Base-by-base conservation (phyloP, 1,140 invertebrate species). In the Drosophila littoralis region DNA sequence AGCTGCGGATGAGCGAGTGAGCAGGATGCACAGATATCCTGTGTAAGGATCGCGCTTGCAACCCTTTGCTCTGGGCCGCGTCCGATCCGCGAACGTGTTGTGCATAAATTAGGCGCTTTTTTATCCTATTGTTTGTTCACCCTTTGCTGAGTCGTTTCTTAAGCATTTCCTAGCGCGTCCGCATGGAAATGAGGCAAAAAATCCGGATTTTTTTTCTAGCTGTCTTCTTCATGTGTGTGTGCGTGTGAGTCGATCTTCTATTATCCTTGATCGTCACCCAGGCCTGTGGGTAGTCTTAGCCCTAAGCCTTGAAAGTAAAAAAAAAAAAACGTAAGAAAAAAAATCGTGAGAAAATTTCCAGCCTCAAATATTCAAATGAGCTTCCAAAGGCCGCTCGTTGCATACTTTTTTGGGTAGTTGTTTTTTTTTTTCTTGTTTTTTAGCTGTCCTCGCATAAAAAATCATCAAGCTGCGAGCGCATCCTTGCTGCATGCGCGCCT, bases 151-250 rank as follows among this genome's bases (percentile, higher is more conserved):
- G 52, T 69, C 69, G 12, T 48, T 66, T 63, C 68, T 61, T 67
- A 43, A 59, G 55, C 65, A 59, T 40, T 46, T 59, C 42, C 32
- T 40, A 69, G 71, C 86, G 82, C 82, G 76, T 91, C 80, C 84
- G 66, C 88, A 91, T 91, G 73, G 85, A 91, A 91, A 91, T 91
- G 88, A 90, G 83, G 88, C 84, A 88, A 91, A 91, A 91, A 90
- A 88, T 79, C 82, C 68, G 82, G 88, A 81, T 91, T 91, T 90
- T 77, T 83, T 71, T 63, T 66, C 65, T 48, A 9, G 63, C 66
- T 74, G 45, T 77, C 81, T 81, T 73, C 51, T 51, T 80, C 74
- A 43, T 74, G 48, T 71, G 48, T 71, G 48, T 48, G 8, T 63
- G 59, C 58, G 36, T 45, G 57, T 60, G 63, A 58, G 64, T 75